These are phyloP conservation scores for Hesperia comma DNA, from an alignment of 2,888 invertebrate genomes.

Conservation along the genomic window DNA sequence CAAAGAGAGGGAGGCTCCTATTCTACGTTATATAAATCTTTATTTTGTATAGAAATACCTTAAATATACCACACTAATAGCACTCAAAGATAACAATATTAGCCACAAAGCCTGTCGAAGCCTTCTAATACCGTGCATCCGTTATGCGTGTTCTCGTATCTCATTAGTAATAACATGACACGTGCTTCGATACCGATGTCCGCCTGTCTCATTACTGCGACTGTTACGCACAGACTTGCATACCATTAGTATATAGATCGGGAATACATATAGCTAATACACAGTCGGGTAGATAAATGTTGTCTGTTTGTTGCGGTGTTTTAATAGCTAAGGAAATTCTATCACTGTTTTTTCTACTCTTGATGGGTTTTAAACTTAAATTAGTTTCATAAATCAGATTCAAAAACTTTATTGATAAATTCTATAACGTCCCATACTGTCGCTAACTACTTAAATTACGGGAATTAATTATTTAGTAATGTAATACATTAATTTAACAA, in stretches of 20 bases:
- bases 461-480: too few species aligned
- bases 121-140: background rate
- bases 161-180: constrained; percentile 41
- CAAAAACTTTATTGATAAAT: too few species aligned
- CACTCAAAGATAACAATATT: constrained; percentile 1
- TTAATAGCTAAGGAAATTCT: background rate
- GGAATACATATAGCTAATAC: constrained; percentile 11
- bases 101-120: constrained; percentile 5
- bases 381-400: too few species aligned
- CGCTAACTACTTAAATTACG: too few species aligned
- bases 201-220: constrained; percentile 31
- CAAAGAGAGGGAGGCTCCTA: too few species aligned
- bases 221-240: constrained; percentile 38
- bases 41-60: too few species aligned
- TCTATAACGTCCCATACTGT: too few species aligned
- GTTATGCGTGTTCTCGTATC: constrained; percentile 23
- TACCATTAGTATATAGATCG: constrained; percentile 6
- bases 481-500: too few species aligned
- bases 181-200: constrained; percentile 29
- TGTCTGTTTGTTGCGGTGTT: background rate
- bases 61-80: background rate
- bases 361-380: too few species aligned
- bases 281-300: background rate
- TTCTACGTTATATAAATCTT: too few species aligned
- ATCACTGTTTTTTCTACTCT: too few species aligned